Evolutionary conservation across 2,113 vertebrate genomes (phyloP), one percentile per base, ranked within the genome.

Genomic region (Crotalus viridis): DNA sequence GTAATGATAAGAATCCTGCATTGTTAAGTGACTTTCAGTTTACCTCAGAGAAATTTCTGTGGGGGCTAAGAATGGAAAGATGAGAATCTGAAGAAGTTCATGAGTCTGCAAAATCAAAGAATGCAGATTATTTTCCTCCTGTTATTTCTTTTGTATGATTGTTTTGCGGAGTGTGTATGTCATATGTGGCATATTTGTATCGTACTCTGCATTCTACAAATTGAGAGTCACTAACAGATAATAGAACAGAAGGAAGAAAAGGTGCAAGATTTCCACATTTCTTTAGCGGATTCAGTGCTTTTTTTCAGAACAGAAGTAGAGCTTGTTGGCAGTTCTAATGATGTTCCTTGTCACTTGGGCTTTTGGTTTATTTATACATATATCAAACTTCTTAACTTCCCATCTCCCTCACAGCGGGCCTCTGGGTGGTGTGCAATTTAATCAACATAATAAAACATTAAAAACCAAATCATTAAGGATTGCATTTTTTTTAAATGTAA

Each of bases 1-100:
- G 51, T 39, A 85, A 90, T 81, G 87, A 87, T 91, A 46, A 9
- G 15, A 33, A 54, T 90, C n/a, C 55, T 3, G 88, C 51, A 52
- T 0, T 10, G 85, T 22, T 43, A 64, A 51, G 61, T 88, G 91
- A 96, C 28, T 94, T 89, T 94, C 10, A 88, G 51, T 13, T 94
- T 87, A 89, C 86, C 92, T 52, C 10, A 5, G n/a, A 1, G 0
- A 69, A 81, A 19, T 52, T 15, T 69, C n/a, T 51, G 17, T 64
- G 81, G 39, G 33, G 69, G 33, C 85, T 4, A 21, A 64, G 1
- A 85, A 6, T 22, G 93, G 55, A 91, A 94, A 95, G 95, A 74
- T 61, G 81, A 59, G 0, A 0, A 92, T 64, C 56, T 8, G n/a
- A 39, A 74, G 54, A n/a, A 0, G 10, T 22, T 5, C 4, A 57